Base-by-base conservation (phyloP, 2,113 vertebrate genomes). In the Pygoscelis antarcticus region DNA sequence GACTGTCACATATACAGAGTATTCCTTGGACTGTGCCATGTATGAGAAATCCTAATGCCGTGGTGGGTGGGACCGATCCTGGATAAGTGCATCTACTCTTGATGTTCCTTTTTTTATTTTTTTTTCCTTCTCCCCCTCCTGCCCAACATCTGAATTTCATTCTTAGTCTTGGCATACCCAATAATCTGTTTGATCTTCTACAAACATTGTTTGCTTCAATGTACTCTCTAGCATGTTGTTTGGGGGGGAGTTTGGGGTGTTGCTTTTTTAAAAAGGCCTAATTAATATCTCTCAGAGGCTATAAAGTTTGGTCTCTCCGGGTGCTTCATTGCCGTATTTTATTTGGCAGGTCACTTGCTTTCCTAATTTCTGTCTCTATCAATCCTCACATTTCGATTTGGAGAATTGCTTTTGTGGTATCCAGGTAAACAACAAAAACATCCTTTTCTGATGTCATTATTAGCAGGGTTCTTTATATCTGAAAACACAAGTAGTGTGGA, bases 341-440 rank as follows among this genome's bases (percentile, higher is more conserved):
- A 1, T 84, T 65, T n/a, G 38, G 10, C 22, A 34, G 26, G 19
- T 84, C 27, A 30, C 5, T 49, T 88, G 49, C 27, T 54, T 89
- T 69, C 21, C 42, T 58, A 10, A n/a, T 38, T 80, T 29, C 72
- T 68, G 4, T 62, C 25, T 44, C 11, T 55, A 7, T 36, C 27
- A 62, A 5, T 76, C 23, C 6, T 64, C 32, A 55, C 5, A 5
- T 60, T 61, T 78, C 3, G 0, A 0, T 51, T 38, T 69, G 44
- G 60, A 57, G 26, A 75, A 49, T 23, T 47, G 18, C n/a, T 92
- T 52, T 64, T 65, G 7, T 4, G 10, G 16, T 64, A 76, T 51
- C 42, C 40, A 83, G 32, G 66, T 52, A 72, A 77, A 70, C 17
- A 81, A 44, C 12, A 52, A 60, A 58, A n/a, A 51, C 47, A 21